A percentile compares a stretch with the other conserved stretches of the same genome.
phyloP scores from a whole-genome alignment of 2,797 vertebrate genomes.

The Acanthurus lineatus region DNA sequence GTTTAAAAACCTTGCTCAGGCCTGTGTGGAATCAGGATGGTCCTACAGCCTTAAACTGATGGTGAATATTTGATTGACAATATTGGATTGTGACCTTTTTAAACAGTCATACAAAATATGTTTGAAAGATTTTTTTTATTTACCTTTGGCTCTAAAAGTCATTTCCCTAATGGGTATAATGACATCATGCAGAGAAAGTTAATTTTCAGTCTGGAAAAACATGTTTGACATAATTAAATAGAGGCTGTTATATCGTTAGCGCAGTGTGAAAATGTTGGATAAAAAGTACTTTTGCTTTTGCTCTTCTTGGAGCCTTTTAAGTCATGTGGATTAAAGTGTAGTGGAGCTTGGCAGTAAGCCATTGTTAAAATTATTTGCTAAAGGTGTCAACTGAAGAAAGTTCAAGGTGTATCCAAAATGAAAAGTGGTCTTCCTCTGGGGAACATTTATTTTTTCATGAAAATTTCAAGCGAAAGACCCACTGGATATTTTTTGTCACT shows the following conservation, averaged over 20 bases:
- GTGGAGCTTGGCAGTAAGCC: not conserved
- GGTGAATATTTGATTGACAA: not conserved
- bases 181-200: not conserved
- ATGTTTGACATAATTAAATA: not conserved
- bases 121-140: no score
- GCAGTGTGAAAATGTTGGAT: not conserved
- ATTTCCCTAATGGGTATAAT: not conserved
- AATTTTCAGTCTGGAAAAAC: not conserved
- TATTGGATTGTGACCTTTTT: slow-evolving; percentile 1
- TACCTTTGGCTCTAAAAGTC: not conserved
- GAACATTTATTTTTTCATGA: no score
- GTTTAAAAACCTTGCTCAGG: not conserved
- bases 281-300: not conserved
- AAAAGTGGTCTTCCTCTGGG: slow-evolving; percentile 1
- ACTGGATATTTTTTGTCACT: not conserved
- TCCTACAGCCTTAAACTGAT: not conserved
- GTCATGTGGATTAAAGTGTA: not conserved
- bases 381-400: not conserved
- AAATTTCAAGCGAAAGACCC: not conserved
- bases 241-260: not conserved
- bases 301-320: not conserved
- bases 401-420: not conserved
- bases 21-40: not conserved
- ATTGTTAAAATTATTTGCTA: not conserved
- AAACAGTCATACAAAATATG: not conserved